These are phyloP conservation scores for Galbula dea DNA, from an alignment of 2,113 vertebrate genomes.

Conservation along the genomic window DNA sequence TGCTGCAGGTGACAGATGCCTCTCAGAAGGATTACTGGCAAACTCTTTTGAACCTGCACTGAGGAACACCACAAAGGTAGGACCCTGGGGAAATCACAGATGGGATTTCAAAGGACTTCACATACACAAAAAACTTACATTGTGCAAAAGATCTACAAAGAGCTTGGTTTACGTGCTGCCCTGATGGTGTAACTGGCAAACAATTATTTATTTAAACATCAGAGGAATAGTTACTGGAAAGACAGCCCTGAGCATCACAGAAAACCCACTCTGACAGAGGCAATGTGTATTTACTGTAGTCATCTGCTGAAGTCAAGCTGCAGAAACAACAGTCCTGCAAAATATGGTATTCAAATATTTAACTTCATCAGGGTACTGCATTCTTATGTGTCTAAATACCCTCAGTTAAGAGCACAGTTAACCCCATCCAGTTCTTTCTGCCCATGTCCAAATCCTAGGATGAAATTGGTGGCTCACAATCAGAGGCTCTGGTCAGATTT, in stretches of 20 bases:
- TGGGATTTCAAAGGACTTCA: background rate
- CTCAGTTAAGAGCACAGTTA: background rate
- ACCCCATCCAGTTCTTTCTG: background rate
- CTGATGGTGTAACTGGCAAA: background rate
- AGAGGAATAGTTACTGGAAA: background rate
- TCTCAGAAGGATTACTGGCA: background rate
- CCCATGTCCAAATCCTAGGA: background rate
- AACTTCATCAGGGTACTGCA: background rate
- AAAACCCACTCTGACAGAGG: background rate
- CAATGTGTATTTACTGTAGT: background rate
- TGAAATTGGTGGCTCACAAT: background rate
- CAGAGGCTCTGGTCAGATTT: background rate
- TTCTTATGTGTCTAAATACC: background rate
- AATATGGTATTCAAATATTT: background rate
- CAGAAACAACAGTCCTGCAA: background rate
- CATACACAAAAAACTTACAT: background rate
- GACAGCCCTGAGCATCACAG: background rate
- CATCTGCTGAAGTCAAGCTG: background rate
- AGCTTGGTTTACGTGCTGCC: background rate
- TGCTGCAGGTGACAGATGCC: background rate
- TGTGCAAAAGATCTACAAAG: background rate
- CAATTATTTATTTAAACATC: constrained; percentile 20
- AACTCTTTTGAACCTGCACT: background rate
- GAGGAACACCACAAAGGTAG: background rate
- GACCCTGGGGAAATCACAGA: background rate